These are phyloP conservation scores for Ceratosolen solmsi DNA, from an alignment of 1,140 invertebrate genomes.

Conservation along the genomic window DNA sequence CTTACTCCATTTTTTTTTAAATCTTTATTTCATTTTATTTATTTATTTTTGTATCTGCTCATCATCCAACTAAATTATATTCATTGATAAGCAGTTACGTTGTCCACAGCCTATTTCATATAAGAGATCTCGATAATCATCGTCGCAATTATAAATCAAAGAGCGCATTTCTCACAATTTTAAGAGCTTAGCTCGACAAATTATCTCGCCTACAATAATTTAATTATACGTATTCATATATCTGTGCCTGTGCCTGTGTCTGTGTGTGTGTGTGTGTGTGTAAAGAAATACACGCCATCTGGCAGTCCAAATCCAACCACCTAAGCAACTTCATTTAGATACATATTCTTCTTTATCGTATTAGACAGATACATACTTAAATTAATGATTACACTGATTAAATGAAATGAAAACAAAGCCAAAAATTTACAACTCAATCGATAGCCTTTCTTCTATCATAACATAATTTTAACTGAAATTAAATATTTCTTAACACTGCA, in stretches of 20 bases:
- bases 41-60: background rate
- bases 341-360: background rate
- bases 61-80: slow-evolving; percentile 32
- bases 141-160: slow-evolving; percentile 8
- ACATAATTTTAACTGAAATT: background rate
- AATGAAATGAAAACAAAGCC: background rate
- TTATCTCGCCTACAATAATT: background rate
- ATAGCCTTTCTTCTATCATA: background rate
- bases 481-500: background rate
- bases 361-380: background rate
- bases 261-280: background rate
- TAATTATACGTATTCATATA: background rate
- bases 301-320: background rate
- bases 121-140: slow-evolving; percentile 41
- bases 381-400: background rate
- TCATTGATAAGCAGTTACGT: slow-evolving; percentile 1
- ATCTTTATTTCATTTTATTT: too few relatives aligned
- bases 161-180: background rate
- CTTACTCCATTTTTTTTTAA: slow-evolving; percentile 17
- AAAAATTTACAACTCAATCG: background rate
- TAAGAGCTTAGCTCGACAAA: background rate
- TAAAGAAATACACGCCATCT: slow-evolving; percentile 2
- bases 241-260: background rate
- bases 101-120: slow-evolving; percentile 14
- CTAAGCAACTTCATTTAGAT: background rate